Percentiles rank a stretch among this genome's conserved stretches.
phyloP scores from a whole-genome alignment of 2,797 vertebrate species.

The Rhinophrynus dorsalis region DNA sequence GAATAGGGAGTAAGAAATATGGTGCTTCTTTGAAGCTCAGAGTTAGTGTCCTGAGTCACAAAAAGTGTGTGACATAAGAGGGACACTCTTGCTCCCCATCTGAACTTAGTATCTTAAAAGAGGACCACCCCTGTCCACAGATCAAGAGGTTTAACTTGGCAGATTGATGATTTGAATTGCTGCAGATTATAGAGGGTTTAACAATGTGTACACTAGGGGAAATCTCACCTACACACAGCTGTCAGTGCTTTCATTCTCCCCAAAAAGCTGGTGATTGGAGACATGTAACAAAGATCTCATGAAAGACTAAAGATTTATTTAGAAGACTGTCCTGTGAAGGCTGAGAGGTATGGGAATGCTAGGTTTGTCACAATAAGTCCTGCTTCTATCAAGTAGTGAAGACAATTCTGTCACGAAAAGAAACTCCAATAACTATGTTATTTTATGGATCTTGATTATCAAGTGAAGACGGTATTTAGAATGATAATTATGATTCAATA shows the following conservation, averaged over 20 bases:
- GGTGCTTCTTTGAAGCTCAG: slow-evolving; percentile 22
- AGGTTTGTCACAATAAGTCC: too few relatives aligned
- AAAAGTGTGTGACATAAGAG: slow-evolving; percentile 25
- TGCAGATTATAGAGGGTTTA: slow-evolving; percentile 28
- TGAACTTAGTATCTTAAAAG: slow-evolving; percentile 25
- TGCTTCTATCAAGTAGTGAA: too few relatives aligned
- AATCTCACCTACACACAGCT: slow-evolving; percentile 37
- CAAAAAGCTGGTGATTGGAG: not conserved
- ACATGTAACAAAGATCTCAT: not conserved
- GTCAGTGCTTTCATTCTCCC: slow-evolving; percentile 9
- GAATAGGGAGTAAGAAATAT: slow-evolving; percentile 13
- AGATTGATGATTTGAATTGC: slow-evolving; percentile 8
- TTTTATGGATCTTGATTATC: too few relatives aligned
- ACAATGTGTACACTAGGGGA: slow-evolving; percentile 11
- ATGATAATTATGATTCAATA: too few relatives aligned
- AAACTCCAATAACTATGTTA: too few relatives aligned
- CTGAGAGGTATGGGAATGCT: too few relatives aligned
- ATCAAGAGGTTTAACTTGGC: slow-evolving; percentile 28
- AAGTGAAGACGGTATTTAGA: too few relatives aligned
- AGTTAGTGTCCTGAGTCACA: slow-evolving; percentile 28
- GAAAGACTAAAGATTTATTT: too few relatives aligned
- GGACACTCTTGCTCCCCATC: slow-evolving; percentile 2
- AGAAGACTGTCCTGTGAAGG: not conserved
- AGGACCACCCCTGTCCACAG: slow-evolving; percentile 45
- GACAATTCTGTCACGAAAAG: too few relatives aligned